A percentile compares a stretch with the other conserved stretches of the same genome.
Evolutionary conservation across 64 coral and sea anemone genomes (phyloP).

Genomic region (Anthopleura sola): DNA sequence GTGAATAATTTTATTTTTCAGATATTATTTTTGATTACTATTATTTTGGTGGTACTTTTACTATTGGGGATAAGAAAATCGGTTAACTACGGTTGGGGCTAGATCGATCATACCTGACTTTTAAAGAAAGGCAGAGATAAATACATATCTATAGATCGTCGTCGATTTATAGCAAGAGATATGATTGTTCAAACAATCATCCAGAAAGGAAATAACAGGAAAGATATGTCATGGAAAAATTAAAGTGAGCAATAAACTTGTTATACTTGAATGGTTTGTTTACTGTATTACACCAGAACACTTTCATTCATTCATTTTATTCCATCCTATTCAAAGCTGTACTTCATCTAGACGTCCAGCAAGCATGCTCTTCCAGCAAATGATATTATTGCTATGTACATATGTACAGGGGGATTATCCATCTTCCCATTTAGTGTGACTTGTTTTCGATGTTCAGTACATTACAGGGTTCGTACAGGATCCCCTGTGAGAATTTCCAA

Average conservation of each 20-base stretch:
- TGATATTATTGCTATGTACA: too few relatives aligned
- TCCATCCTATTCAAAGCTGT: too few relatives aligned
- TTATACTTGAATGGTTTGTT: background rate
- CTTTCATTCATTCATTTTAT: too few relatives aligned
- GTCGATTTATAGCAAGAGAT: background rate
- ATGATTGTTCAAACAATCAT: background rate
- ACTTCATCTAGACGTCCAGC: too few relatives aligned
- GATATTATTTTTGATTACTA: background rate
- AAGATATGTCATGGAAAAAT: background rate
- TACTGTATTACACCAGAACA: too few relatives aligned
- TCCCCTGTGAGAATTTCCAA: too few relatives aligned
- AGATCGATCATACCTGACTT: background rate
- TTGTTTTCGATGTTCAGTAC: too few relatives aligned
- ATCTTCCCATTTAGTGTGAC: too few relatives aligned
- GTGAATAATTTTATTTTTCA: background rate
- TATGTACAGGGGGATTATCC: too few relatives aligned
- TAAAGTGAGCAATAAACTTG: background rate
- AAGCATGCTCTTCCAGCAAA: too few relatives aligned
- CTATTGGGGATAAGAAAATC: background rate
- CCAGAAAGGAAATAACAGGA: background rate
- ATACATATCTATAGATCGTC: background rate
- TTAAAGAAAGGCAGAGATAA: too few relatives aligned
- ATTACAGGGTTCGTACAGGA: too few relatives aligned
- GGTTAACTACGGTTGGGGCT: background rate
- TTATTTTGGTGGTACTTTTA: conserved; percentile 2